A percentile compares a stretch with the other conserved stretches of the same genome.
phyloP scores from a whole-genome alignment of 2,113 vertebrate genomes.

The Bufo gargarizans region DNA sequence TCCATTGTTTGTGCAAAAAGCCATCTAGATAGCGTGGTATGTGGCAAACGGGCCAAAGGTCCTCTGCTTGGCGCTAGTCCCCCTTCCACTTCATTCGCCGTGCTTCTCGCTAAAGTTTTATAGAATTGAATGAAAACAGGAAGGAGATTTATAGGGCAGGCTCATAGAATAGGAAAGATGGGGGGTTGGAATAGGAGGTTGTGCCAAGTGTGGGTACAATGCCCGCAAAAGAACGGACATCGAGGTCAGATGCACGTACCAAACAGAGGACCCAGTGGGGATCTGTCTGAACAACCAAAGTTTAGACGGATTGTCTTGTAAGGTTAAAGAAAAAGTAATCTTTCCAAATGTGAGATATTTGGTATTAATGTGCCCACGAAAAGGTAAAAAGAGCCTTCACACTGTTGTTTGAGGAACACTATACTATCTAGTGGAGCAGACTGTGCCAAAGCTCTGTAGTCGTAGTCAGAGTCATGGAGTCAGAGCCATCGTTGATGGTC shows the following conservation, averaged over 20 bases:
- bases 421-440: too few species aligned
- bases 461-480: too few species aligned
- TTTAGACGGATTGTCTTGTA: too few species aligned
- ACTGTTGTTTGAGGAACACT: too few species aligned
- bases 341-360: too few species aligned
- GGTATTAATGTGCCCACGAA: too few species aligned
- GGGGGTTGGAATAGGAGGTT: neutral
- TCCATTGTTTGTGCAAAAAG: neutral
- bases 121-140: neutral
- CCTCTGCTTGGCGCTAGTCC: neutral
- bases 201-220: neutral
- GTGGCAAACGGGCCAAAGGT: neutral
- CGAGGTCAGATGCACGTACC: neutral
- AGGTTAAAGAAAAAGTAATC: too few species aligned
- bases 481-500: too few species aligned
- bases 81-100: neutral
- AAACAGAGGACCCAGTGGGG: too few species aligned
- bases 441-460: too few species aligned
- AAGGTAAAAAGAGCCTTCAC: too few species aligned
- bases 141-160: neutral
- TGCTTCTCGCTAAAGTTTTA: neutral
- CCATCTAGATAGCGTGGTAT: neutral
- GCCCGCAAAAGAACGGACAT: neutral
- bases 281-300: too few species aligned
- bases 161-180: neutral